These are phyloP conservation scores for Prolemur simus DNA, from an alignment of 2,113 vertebrate genomes.

Conservation along the genomic window DNA sequence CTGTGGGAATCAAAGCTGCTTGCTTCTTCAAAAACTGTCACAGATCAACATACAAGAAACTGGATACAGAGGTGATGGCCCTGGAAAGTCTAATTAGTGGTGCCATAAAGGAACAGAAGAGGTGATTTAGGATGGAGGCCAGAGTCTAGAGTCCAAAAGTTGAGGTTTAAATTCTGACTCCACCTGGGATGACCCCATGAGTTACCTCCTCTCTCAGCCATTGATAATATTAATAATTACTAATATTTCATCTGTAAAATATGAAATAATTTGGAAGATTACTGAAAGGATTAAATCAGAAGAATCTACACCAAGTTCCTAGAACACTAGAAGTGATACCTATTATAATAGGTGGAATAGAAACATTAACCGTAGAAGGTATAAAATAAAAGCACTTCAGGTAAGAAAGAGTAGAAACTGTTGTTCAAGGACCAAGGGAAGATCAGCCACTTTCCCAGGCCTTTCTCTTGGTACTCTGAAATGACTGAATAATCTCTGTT, in stretches of 20 bases:
- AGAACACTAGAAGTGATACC: not conserved
- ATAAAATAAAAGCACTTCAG: not conserved
- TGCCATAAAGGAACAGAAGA: not conserved
- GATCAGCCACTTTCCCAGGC: not conserved
- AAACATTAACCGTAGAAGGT: not conserved
- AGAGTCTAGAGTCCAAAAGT: not conserved
- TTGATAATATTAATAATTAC: too few relatives aligned
- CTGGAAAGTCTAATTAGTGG: not conserved
- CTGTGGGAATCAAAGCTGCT: not conserved
- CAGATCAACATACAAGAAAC: not conserved
- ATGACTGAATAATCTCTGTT: constrained; percentile 20
- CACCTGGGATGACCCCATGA: not conserved
- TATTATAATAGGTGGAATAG: not conserved
- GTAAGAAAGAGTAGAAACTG: not conserved
- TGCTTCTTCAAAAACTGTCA: not conserved
- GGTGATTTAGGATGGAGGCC: not conserved
- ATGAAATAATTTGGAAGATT: not conserved
- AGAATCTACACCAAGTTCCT: not conserved
- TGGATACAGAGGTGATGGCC: not conserved
- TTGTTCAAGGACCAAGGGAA: not conserved
- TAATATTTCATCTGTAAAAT: not conserved
- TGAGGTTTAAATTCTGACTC: not conserved
- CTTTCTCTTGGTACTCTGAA: not conserved
- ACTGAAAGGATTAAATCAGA: not conserved
- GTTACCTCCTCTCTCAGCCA: not conserved